Percentiles rank a stretch among this genome's conserved stretches.
Conservation (phyloP, 2,113 vertebrate species). For the Formicarius rufipectus region DNA sequence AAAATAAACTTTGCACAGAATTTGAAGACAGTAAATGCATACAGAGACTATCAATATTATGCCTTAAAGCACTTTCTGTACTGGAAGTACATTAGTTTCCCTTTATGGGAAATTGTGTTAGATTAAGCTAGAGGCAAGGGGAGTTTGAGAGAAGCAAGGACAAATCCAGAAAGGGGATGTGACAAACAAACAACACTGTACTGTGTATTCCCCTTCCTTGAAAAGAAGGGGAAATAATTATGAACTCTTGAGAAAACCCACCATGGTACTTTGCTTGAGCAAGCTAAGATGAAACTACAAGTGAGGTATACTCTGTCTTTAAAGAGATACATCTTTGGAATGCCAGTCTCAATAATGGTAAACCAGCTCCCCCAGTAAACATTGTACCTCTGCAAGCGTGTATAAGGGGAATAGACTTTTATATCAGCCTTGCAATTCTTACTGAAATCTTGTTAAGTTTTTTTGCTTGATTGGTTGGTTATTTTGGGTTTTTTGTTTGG, state of each 20-base stretch:
- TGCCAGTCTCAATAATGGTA: background rate
- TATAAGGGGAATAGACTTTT: background rate
- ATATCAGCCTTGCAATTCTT: background rate
- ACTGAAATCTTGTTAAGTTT: background rate
- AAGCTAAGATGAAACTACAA: background rate
- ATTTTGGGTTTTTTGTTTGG: background rate
- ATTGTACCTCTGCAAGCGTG: background rate
- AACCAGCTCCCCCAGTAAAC: background rate
- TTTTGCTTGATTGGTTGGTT: no score
- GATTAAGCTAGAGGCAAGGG: background rate
- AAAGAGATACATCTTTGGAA: background rate
- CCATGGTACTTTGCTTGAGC: background rate
- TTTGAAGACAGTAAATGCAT: background rate
- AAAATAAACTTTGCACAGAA: background rate
- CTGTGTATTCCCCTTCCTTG: background rate
- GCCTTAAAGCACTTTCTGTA: background rate
- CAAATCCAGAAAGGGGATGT: background rate
- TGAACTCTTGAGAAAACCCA: background rate
- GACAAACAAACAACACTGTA: background rate
- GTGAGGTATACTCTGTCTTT: background rate
- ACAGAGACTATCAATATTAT: background rate
- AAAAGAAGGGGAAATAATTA: background rate
- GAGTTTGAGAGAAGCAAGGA: background rate
- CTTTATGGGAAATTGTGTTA: background rate
- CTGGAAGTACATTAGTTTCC: background rate